phyloP scores from a whole-genome alignment of 1,140 invertebrate genomes.

The Dendrolimus kikuchii region DNA sequence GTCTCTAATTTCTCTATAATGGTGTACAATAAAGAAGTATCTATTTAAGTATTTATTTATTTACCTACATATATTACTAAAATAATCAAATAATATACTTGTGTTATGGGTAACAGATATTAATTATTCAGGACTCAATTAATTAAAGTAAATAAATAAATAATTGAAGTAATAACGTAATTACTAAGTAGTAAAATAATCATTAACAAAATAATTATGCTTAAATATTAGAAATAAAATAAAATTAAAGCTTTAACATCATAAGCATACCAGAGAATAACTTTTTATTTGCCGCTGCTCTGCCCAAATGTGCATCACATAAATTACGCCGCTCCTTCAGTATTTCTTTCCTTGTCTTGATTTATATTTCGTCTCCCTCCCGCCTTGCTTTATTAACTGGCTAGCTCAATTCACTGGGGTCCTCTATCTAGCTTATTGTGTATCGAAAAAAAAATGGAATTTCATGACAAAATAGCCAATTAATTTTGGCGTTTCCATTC shows the following conservation, averaged over 20 bases:
- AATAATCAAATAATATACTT: too few species aligned
- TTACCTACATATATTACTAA: too few species aligned
- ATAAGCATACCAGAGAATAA: conserved; percentile 50
- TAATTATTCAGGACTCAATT: too few species aligned
- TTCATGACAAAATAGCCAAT: too few species aligned
- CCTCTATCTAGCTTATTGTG: conserved; percentile 38
- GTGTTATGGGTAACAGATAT: too few species aligned
- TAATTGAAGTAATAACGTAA: neutral
- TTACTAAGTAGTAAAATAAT: neutral
- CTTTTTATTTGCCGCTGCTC: conserved; percentile 68
- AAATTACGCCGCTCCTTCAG: conserved; percentile 64
- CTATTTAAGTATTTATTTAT: too few species aligned
- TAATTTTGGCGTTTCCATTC: too few species aligned
- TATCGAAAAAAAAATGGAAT: conserved; percentile 22
- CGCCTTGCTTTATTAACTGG: conserved; percentile 49
- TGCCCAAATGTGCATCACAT: conserved; percentile 70
- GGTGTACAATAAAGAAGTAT: too few species aligned
- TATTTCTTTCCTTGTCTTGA: conserved; percentile 47
- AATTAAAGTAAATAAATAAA: neutral
- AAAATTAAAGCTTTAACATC: conserved; percentile 34
- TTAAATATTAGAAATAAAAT: neutral
- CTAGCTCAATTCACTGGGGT: conserved; percentile 46
- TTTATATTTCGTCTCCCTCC: conserved; percentile 48
- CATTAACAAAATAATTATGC: neutral
- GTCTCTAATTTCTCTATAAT: too few species aligned